Evolutionary conservation across 2,888 invertebrate species (phyloP).

Genomic region (Entomobrya multifasciata): DNA sequence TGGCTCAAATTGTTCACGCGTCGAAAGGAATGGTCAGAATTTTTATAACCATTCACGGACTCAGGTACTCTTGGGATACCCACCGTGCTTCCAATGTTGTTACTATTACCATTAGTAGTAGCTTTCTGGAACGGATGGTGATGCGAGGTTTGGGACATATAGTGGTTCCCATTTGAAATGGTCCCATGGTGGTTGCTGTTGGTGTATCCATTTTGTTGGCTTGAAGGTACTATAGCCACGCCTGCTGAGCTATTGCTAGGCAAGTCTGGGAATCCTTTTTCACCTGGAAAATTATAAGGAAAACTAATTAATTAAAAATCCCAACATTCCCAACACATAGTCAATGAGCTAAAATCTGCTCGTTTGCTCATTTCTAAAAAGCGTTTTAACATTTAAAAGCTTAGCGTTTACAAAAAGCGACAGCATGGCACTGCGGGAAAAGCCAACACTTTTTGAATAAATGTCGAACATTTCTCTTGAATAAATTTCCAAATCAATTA

Average conservation of each 20-base stretch:
- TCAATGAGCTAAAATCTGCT: too few species aligned
- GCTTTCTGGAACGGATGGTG: constrained; percentile 74
- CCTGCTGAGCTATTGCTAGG: constrained; percentile 77
- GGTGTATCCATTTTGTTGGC: constrained; percentile 78
- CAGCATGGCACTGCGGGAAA: too few species aligned
- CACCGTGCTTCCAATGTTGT: constrained; percentile 72
- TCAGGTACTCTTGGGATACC: constrained; percentile 80
- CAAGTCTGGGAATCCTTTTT: constrained; percentile 79
- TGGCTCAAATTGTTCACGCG: constrained; percentile 77
- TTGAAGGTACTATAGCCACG: constrained; percentile 75
- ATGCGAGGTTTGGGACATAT: constrained; percentile 74
- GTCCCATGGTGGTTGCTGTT: constrained; percentile 78
- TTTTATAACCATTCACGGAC: constrained; percentile 79
- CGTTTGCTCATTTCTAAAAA: too few species aligned
- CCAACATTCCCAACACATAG: too few species aligned
- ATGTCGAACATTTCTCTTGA: too few species aligned
- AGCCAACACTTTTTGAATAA: too few species aligned
- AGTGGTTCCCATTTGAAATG: constrained; percentile 78
- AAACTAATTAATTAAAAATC: not conserved
- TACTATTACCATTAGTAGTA: constrained; percentile 60
- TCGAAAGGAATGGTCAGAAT: constrained; percentile 80
- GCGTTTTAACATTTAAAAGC: too few species aligned
- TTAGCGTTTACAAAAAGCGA: too few species aligned
- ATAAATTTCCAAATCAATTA: too few species aligned
- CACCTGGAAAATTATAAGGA: constrained; percentile 73